Percentiles rank a stretch among this genome's conserved stretches.
These are phyloP conservation scores for Leptopilina boulardi DNA, from an alignment of 1,140 invertebrate genomes.

Conservation along the genomic window DNA sequence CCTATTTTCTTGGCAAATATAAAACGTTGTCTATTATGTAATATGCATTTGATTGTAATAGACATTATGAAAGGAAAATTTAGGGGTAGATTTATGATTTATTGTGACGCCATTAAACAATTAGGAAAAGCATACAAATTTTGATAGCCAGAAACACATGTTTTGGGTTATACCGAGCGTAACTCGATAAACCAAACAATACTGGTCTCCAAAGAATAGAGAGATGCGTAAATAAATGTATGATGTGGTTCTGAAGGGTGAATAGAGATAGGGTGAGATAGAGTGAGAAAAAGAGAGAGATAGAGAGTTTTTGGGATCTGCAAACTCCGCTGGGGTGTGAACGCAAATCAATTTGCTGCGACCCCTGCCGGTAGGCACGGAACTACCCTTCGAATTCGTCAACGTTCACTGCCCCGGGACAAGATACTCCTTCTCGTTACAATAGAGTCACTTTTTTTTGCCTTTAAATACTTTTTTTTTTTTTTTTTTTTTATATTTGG, in stretches of 20 bases:
- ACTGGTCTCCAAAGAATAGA: slow-evolving; percentile 62
- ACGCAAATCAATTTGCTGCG: slow-evolving; percentile 76
- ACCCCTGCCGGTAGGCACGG: slow-evolving; percentile 67
- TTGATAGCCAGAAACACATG: slow-evolving; percentile 71
- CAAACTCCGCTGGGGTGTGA: slow-evolving; percentile 71
- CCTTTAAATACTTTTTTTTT: neutral
- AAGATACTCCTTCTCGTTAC: slow-evolving; percentile 62
- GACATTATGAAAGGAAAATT: neutral
- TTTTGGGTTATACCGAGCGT: slow-evolving; percentile 66
- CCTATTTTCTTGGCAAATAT: no score
- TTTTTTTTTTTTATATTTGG: neutral
- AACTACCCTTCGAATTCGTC: slow-evolving; percentile 52
- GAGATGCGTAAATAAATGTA: slow-evolving; percentile 74
- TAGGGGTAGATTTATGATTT: slow-evolving; percentile 10
- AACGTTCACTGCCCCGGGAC: slow-evolving; percentile 65
- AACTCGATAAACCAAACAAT: slow-evolving; percentile 74
- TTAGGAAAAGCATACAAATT: slow-evolving; percentile 29
- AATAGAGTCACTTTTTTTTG: slow-evolving; percentile 10
- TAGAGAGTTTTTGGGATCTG: slow-evolving; percentile 47
- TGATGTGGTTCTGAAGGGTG: slow-evolving; percentile 74
- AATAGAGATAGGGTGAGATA: slow-evolving; percentile 59
- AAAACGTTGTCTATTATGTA: no score
- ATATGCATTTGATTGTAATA: no score
- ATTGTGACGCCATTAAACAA: slow-evolving; percentile 20
- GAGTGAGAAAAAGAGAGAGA: no score